Base-by-base conservation (phyloP, 2,888 invertebrate genomes). In the Clostera curtula region DNA sequence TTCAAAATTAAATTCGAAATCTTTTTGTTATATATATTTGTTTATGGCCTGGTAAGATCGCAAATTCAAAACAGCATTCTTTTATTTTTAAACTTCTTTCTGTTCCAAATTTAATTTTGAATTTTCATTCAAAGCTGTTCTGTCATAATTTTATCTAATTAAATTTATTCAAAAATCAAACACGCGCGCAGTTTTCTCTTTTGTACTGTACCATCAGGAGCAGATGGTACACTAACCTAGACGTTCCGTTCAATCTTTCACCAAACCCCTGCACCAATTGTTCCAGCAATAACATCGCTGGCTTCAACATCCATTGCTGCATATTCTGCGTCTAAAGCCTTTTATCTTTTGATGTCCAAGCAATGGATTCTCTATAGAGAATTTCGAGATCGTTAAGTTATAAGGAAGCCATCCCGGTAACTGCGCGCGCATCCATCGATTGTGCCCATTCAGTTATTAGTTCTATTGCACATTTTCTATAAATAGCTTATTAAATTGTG, bases 381-480 rank as follows among this genome's bases (percentile, higher is more conserved):
- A 20, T 12, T 32, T 29, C 24, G 12, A 34, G 19, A 24, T 40
- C n/a, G 15, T 12, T 25, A 21, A 27, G 42, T 33, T 28, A 34
- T 34, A 36, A 53, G 51, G 67, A 74, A 74, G 74, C 68, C 70
- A 58, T 71, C 48, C 56, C 45, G 31, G 37, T 32, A 19, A 32
- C 30, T 79, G 80, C 80, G 80, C 80, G 80, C 80, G 80, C 80
- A 80, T 26, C 31, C 64, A 73, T 75, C 61, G 76, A 77, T 77
- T 70, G 45, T 44, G 34, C 34, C 43, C 60, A 64, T 65, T 59
- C 57, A 59, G 52, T 56, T 57, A 56, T 51, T 50, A 60, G 38
- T 59, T 64, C 65, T 63, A 60, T n/a, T n/a, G n/a, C n/a, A n/a
- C n/a, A 58, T 53, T 51, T 50, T 49, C 58, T 58, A 58, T 55